These are phyloP conservation scores for Cyclophora albipunctata DNA, from an alignment of 2,888 invertebrate species.

Conservation along the genomic window DNA sequence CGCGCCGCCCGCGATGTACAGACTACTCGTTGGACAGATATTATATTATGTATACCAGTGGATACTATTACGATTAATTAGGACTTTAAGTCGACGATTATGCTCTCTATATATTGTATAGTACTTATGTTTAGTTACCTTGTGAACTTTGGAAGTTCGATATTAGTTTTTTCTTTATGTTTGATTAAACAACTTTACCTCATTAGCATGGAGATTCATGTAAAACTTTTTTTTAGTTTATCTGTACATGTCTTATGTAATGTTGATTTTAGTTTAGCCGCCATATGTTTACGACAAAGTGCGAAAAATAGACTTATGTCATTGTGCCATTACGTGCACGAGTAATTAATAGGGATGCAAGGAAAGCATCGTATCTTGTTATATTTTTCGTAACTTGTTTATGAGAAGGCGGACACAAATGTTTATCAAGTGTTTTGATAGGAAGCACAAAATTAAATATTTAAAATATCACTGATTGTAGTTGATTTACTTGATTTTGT, in stretches of 20 bases:
- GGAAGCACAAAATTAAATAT: slow-evolving; percentile 31
- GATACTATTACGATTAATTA: slow-evolving; percentile 41
- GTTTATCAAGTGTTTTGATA: slow-evolving; percentile 15
- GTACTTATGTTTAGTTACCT: slow-evolving; percentile 70
- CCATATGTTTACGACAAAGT: slow-evolving; percentile 7
- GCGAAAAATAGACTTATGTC: slow-evolving; percentile 13
- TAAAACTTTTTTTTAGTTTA: slow-evolving; percentile 41
- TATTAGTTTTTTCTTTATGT: slow-evolving; percentile 49
- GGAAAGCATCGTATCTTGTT: slow-evolving; percentile 3
- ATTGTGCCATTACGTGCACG: slow-evolving; percentile 9
- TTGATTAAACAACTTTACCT: slow-evolving; percentile 55
- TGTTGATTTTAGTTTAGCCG: slow-evolving; percentile 29
- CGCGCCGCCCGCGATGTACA: too few species aligned
- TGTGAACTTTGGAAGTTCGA: slow-evolving; percentile 69
- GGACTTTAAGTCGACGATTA: slow-evolving; percentile 67
- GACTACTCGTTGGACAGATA: slow-evolving; percentile 4
- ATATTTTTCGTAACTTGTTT: slow-evolving; percentile 7
- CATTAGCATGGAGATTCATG: slow-evolving; percentile 63
- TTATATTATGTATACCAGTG: slow-evolving; percentile 57
- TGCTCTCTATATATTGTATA: slow-evolving; percentile 43
- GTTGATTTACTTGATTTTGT: too few species aligned
- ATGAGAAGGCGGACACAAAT: too few species aligned
- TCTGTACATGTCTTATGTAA: slow-evolving; percentile 23
- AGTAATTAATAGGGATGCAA: background rate
- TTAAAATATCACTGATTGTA: slow-evolving; percentile 2